A percentile compares a stretch with the other conserved stretches of the same genome.
Evolutionary conservation across 2,888 invertebrate species (phyloP).

Genomic region (Drosophila sordidapex): DNA sequence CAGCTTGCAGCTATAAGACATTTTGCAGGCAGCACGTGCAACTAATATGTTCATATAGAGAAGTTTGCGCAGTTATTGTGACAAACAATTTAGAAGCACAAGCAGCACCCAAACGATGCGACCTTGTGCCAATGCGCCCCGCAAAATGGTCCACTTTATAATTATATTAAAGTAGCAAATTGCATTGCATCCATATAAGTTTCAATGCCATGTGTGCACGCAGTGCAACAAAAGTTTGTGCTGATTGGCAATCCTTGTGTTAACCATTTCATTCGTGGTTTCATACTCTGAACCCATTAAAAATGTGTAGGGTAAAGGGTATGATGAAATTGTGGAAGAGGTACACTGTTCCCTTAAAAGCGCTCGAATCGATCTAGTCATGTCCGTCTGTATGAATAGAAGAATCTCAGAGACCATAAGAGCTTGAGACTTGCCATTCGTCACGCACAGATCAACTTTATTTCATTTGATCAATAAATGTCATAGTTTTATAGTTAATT

Average conservation of each 20-base stretch:
- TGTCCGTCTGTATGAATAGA: neutral
- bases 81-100: constrained; percentile 62
- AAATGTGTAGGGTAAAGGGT: neutral
- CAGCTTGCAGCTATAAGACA: constrained; percentile 24
- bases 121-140: constrained; percentile 26
- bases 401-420: neutral
- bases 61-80: constrained; percentile 61
- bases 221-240: neutral
- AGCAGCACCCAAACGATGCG: constrained; percentile 23
- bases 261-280: constrained; percentile 29
- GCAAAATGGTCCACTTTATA: constrained; percentile 29
- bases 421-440: neutral
- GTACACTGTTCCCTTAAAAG: neutral
- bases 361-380: neutral
- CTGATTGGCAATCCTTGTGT: constrained; percentile 20
- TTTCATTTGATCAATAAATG: neutral
- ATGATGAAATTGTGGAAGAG: neutral
- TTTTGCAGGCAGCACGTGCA: constrained; percentile 51
- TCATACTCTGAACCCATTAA: constrained; percentile 8
- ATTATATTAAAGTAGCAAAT: constrained; percentile 41
- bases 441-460: no score
- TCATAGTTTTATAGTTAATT: neutral
- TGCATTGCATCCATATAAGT: constrained; percentile 33
- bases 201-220: constrained; percentile 17
- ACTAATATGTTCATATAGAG: constrained; percentile 36